Percentiles rank a stretch among this genome's conserved stretches.
These are phyloP conservation scores for Pimpla rufipes DNA, from an alignment of 2,888 invertebrate species.

Conservation along the genomic window DNA sequence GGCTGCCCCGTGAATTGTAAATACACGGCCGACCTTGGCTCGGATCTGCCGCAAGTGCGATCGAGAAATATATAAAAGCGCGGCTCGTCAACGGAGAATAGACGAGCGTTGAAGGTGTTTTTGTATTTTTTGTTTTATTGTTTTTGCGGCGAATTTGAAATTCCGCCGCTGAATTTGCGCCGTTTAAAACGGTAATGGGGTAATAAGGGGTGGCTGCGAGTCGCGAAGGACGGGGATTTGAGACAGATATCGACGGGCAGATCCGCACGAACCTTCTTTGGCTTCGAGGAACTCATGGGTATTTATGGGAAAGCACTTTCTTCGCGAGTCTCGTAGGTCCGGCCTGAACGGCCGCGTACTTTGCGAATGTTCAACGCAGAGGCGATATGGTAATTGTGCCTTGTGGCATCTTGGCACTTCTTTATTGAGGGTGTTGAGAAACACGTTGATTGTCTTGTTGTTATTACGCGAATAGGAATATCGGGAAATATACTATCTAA, in stretches of 20 bases:
- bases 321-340: constrained; percentile 72
- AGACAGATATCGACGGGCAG: not conserved
- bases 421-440: too few species aligned
- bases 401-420: not conserved
- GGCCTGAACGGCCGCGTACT: not conserved
- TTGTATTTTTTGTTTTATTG: too few species aligned
- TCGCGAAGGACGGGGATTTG: not conserved
- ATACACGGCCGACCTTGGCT: constrained; percentile 56
- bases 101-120: not conserved
- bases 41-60: constrained; percentile 34
- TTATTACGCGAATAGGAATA: not conserved
- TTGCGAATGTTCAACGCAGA: not conserved
- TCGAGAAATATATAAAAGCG: too few species aligned
- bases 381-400: not conserved
- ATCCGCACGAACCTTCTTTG: constrained; percentile 13
- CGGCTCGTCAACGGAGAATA: constrained; percentile 41
- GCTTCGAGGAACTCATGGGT: constrained; percentile 3
- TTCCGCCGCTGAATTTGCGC: not conserved
- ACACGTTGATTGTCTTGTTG: not conserved
- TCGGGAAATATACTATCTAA: not conserved
- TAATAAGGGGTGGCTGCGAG: not conserved
- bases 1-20: constrained; percentile 55
- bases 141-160: not conserved
- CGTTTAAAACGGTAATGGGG: not conserved
- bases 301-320: constrained; percentile 77